phyloP scores from a whole-genome alignment of 1,140 invertebrate genomes.

The Sweltsa coloradensis region DNA sequence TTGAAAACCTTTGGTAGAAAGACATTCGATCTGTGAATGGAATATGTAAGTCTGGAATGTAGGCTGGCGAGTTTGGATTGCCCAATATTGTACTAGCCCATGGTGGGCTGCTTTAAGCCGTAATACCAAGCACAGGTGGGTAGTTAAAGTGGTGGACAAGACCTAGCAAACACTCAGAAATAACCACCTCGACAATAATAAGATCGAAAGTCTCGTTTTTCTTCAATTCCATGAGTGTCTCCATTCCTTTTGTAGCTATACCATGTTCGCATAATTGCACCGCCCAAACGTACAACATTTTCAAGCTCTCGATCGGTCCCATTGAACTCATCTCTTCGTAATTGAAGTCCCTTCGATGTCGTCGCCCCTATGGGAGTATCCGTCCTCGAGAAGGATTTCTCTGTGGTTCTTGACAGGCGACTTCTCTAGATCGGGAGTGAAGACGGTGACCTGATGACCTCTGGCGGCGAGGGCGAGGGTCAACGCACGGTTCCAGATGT shows the following conservation, averaged over 20 bases:
- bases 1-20: conserved; percentile 42
- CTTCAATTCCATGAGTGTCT: too few species aligned
- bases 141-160: conserved; percentile 5
- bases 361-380: too few species aligned
- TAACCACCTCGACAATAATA: conserved; percentile 22
- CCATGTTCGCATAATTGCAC: too few species aligned
- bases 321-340: too few species aligned
- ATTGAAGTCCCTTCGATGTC: too few species aligned
- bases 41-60: conserved; percentile 42
- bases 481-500: conserved; percentile 31
- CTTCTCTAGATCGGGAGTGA: conserved; percentile 17
- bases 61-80: conserved; percentile 45
- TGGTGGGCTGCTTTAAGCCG: conserved; percentile 42
- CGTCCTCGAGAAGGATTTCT: conserved; percentile 20
- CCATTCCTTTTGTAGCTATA: too few species aligned
- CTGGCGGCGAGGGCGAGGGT: conserved; percentile 29
- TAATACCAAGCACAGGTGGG: conserved; percentile 26
- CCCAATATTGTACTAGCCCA: conserved; percentile 46
- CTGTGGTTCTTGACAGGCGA: conserved; percentile 24
- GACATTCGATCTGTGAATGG: conserved; percentile 38
- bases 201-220: conserved; percentile 21
- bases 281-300: too few species aligned
- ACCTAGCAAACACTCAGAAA: conserved; percentile 12
- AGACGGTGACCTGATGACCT: conserved; percentile 33
- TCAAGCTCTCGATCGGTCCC: too few species aligned